Conservation (phyloP, 2,888 invertebrate genomes). For the Yponomeuta evonymella region DNA sequence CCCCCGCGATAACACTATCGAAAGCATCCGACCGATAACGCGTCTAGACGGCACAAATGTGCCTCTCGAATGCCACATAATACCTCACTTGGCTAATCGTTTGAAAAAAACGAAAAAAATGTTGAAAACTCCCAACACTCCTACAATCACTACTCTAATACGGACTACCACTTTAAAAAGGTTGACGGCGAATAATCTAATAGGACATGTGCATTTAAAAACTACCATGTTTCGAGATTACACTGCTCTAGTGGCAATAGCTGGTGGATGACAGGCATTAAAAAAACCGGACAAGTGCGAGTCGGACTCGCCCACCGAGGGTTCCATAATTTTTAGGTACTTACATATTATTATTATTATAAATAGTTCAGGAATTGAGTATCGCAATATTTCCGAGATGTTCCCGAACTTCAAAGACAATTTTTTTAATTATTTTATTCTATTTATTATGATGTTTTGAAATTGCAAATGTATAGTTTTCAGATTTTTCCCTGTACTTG, state of each 20-base stretch:
- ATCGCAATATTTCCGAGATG: too few relatives aligned
- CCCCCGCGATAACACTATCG: slow-evolving; percentile 55
- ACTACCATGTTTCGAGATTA: slow-evolving; percentile 48
- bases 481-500: too few relatives aligned
- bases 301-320: too few relatives aligned
- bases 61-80: slow-evolving; percentile 68
- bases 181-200: slow-evolving; percentile 58
- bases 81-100: slow-evolving; percentile 74
- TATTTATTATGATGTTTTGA: too few relatives aligned
- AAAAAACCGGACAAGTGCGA: slow-evolving; percentile 8
- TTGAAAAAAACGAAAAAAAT: slow-evolving; percentile 47
- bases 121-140: slow-evolving; percentile 45
- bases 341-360: too few relatives aligned
- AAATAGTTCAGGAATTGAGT: too few relatives aligned
- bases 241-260: slow-evolving; percentile 37
- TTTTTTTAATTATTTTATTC: too few relatives aligned
- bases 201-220: slow-evolving; percentile 49
- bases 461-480: too few relatives aligned
- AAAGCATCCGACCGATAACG: slow-evolving; percentile 58
- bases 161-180: slow-evolving; percentile 59
- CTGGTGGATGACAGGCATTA: slow-evolving; percentile 23
- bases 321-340: too few relatives aligned
- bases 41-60: slow-evolving; percentile 73
- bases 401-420: too few relatives aligned
- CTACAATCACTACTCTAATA: slow-evolving; percentile 35